A percentile compares a stretch with the other conserved stretches of the same genome.
Evolutionary conservation across 2,113 vertebrate species (phyloP).

Genomic region (Aix galericulata): DNA sequence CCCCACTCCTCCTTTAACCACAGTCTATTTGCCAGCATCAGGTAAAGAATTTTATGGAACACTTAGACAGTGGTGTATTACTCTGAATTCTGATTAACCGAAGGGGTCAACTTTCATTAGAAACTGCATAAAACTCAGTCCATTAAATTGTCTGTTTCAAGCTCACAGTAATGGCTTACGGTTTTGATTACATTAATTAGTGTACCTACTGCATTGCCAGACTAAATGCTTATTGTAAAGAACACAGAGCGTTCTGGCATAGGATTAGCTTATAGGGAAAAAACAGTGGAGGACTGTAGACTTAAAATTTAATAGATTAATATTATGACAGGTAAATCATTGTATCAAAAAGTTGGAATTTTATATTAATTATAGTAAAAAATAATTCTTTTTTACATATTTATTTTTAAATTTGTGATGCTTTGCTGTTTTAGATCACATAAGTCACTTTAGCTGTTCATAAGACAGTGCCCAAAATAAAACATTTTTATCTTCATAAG

Average conservation of each 20-base stretch:
- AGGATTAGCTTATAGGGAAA: not conserved
- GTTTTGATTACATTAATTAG: conserved; percentile 60
- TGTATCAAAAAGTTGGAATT: not conserved
- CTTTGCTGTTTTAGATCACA: not conserved
- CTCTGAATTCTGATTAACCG: conserved; percentile 58
- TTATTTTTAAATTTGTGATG: not conserved
- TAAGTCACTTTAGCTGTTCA: not conserved
- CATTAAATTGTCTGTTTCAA: conserved; percentile 51
- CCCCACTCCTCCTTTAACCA: not conserved
- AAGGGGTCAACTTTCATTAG: conserved; percentile 48
- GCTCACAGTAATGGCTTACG: conserved; percentile 19
- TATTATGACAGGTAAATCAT: not conserved
- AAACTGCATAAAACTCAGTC: conserved; percentile 55
- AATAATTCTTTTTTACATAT: not conserved
- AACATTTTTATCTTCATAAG: not conserved
- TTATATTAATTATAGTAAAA: not conserved
- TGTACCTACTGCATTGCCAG: not conserved
- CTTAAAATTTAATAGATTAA: not conserved
- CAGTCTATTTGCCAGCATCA: conserved; percentile 6
- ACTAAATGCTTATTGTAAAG: conserved; percentile 12
- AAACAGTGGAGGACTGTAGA: not conserved
- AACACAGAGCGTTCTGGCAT: not conserved
- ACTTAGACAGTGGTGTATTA: conserved; percentile 6
- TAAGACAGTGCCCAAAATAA: not conserved
- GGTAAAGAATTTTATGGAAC: conserved; percentile 20